phyloP scores from a whole-genome alignment of 2,797 vertebrate genomes.

The Acipenser transmontanus region DNA sequence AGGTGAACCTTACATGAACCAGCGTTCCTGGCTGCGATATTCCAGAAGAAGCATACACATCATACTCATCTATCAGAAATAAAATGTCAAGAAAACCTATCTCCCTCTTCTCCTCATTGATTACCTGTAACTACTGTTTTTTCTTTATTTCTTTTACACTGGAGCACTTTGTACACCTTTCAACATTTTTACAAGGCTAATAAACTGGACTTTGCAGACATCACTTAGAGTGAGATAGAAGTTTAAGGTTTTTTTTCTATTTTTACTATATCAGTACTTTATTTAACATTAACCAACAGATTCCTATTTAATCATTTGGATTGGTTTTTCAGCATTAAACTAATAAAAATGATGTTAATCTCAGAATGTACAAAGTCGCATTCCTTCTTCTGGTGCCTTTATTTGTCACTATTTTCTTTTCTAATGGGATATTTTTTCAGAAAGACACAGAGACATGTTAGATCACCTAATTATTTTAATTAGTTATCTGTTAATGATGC shows the following conservation, averaged over 20 bases:
- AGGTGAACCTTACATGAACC: constrained; percentile 89
- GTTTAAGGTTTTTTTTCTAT: constrained; percentile 57
- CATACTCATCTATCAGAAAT: constrained; percentile 71
- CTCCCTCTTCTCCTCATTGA: constrained; percentile 61
- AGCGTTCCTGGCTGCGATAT: constrained; percentile 77
- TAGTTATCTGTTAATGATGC: constrained; percentile 27
- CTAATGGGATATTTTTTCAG: constrained; percentile 47
- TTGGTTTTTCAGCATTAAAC: constrained; percentile 53
- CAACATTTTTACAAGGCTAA: constrained; percentile 65
- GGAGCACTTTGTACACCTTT: constrained; percentile 49
- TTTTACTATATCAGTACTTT: constrained; percentile 55
- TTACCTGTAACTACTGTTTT: constrained; percentile 64
- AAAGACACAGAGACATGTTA: constrained; percentile 39
- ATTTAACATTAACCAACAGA: constrained; percentile 18
- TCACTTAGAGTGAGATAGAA: constrained; percentile 64
- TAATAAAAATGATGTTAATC: constrained; percentile 72
- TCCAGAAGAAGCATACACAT: constrained; percentile 60
- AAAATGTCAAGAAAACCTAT: constrained; percentile 50
- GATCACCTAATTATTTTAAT: constrained; percentile 66
- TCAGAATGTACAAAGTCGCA: constrained; percentile 55
- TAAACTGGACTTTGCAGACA: constrained; percentile 66
- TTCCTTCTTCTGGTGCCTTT: constrained; percentile 47
- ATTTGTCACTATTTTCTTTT: constrained; percentile 68
- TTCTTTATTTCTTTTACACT: constrained; percentile 49
- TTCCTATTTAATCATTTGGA: constrained; percentile 48